Percentiles rank a stretch among this genome's conserved stretches.
phyloP scores from a whole-genome alignment of 2,797 vertebrate species.

The Hapalemur alaotrensis region DNA sequence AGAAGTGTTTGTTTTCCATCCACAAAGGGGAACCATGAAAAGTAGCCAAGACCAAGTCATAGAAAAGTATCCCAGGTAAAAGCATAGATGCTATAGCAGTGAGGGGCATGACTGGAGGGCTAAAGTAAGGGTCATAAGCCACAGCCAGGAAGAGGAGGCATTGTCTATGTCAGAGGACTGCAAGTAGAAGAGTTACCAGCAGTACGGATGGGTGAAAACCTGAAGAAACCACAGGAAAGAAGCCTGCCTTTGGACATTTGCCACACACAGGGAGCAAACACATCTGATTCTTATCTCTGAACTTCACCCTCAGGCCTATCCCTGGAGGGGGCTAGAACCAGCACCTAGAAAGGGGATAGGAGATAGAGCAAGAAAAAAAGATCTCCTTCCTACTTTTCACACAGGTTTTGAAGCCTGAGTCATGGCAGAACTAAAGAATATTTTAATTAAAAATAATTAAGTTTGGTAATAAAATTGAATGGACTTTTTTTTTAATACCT shows the following conservation, averaged over 20 bases:
- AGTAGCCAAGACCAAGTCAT: neutral
- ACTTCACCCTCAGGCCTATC: neutral
- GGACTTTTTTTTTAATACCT: neutral
- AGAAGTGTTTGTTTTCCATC: neutral
- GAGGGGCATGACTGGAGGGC: rapidly evolving
- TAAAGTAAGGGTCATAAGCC: neutral
- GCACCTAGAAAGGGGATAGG: neutral
- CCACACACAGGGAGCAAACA: neutral
- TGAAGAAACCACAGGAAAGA: neutral
- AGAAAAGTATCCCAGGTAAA: neutral
- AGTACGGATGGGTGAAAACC: neutral
- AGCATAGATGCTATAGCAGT: neutral
- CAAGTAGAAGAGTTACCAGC: neutral
- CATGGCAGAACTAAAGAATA: neutral
- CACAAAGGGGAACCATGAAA: neutral
- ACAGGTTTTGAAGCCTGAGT: neutral
- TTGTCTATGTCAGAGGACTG: neutral
- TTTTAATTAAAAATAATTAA: neutral
- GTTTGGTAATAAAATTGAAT: neutral
- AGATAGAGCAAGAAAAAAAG: neutral
- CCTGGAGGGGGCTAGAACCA: neutral
- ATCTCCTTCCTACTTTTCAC: neutral
- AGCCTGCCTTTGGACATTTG: neutral
- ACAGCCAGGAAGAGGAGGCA: neutral
- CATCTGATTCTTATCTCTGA: neutral